Percentiles rank a stretch among this genome's conserved stretches.
These are phyloP conservation scores for Podotricha telesiphe DNA, from an alignment of 2,888 invertebrate genomes.

Conservation along the genomic window DNA sequence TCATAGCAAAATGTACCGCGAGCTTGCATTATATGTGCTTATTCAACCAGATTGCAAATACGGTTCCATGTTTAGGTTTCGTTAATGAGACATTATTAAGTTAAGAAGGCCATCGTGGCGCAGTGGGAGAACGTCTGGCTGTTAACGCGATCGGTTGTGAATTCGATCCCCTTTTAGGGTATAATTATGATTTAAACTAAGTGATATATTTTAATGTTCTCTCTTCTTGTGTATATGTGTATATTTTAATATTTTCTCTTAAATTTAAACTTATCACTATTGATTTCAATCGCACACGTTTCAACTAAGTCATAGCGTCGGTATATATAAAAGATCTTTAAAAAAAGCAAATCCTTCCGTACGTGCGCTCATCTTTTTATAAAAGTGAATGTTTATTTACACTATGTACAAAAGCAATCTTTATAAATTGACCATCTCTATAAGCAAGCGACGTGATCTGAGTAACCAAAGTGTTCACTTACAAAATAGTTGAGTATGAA, in stretches of 20 bases:
- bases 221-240: no score
- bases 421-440: conserved; percentile 15
- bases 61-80: neutral
- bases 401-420: conserved; percentile 12
- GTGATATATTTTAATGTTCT: neutral
- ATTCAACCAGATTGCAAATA: neutral
- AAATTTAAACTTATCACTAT: no score
- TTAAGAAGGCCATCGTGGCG: neutral
- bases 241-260: no score
- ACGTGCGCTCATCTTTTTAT: neutral
- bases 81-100: neutral
- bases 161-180: no score
- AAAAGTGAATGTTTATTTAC: conserved; percentile 15
- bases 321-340: neutral
- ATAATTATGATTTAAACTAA: no score
- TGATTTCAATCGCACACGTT: neutral
- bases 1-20: neutral
- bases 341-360: neutral
- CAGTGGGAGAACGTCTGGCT: no score
- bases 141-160: no score
- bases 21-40: neutral
- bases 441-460: conserved; percentile 12
- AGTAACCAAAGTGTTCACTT: neutral
- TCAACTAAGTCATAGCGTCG: neutral
- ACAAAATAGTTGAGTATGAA: neutral